Evolutionary conservation across 1,140 invertebrate species (phyloP).

Genomic region (Drosophila melanica): DNA sequence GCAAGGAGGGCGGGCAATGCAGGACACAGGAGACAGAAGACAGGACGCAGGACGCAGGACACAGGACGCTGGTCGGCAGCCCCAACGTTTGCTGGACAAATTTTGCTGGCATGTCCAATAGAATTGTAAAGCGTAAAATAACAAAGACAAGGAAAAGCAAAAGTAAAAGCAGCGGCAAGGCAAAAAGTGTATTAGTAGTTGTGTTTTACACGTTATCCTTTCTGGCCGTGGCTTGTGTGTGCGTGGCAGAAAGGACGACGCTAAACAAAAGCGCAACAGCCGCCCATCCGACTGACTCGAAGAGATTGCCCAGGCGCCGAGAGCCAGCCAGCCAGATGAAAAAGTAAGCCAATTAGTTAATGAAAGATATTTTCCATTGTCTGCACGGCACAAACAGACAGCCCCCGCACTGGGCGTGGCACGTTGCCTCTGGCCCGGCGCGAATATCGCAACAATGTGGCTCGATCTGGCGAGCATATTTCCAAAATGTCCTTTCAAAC

Average conservation of each 20-base stretch:
- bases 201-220: slow-evolving; percentile 80
- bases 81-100: slow-evolving; percentile 66
- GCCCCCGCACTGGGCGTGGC: background rate
- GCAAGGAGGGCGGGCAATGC: slow-evolving; percentile 46
- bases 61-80: background rate
- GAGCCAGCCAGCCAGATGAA: slow-evolving; percentile 39
- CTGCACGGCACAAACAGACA: slow-evolving; percentile 13
- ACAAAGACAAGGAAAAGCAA: slow-evolving; percentile 67
- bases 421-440: background rate
- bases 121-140: slow-evolving; percentile 81
- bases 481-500: background rate
- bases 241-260: background rate
- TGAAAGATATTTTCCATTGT: slow-evolving; percentile 81
- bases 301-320: slow-evolving; percentile 47
- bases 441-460: background rate
- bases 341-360: slow-evolving; percentile 83
- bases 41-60: background rate
- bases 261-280: slow-evolving; percentile 65
- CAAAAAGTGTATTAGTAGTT: slow-evolving; percentile 64
- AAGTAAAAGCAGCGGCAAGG: slow-evolving; percentile 43
- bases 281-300: slow-evolving; percentile 2
- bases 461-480: background rate
- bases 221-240: slow-evolving; percentile 25
- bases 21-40: background rate
- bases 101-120: slow-evolving; percentile 74